Conservation (phyloP, 2,888 invertebrate genomes). For the Tenodera sinensis region DNA sequence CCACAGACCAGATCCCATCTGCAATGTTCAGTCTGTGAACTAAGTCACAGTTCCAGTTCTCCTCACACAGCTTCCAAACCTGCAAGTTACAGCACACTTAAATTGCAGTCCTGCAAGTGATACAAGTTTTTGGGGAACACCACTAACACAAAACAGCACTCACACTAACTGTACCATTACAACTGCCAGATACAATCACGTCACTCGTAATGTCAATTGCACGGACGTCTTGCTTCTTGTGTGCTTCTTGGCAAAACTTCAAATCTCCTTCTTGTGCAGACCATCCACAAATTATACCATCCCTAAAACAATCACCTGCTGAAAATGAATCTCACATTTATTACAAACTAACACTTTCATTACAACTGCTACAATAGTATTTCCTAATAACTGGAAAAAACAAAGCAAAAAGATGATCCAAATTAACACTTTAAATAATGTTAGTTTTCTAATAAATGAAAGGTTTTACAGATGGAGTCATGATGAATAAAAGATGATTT, state of each 20-base stretch:
- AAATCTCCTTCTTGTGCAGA: constrained; percentile 35
- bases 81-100: constrained; percentile 18
- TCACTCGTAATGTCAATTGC: constrained; percentile 46
- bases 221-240: constrained; percentile 45
- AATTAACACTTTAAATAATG: too few species aligned
- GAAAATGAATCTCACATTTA: neutral
- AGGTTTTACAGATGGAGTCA: too few species aligned
- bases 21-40: constrained; percentile 37
- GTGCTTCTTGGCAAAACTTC: constrained; percentile 36
- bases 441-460: too few species aligned
- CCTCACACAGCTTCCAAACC: constrained; percentile 36
- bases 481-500: too few species aligned
- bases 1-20: constrained; percentile 50
- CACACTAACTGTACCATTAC: constrained; percentile 47
- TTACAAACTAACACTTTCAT: neutral
- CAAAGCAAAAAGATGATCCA: too few species aligned
- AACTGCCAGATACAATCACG: constrained; percentile 47
- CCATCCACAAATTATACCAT: constrained; percentile 46
- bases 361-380: too few species aligned
- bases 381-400: too few species aligned
- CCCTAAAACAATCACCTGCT: constrained; percentile 37
- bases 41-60: constrained; percentile 31
- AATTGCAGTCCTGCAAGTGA: too few species aligned
- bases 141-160: constrained; percentile 26
- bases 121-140: neutral